Percentiles rank a stretch among this genome's conserved stretches.
These are phyloP conservation scores for Trachemys scripta DNA, from an alignment of 2,113 vertebrate species.

Conservation along the genomic window DNA sequence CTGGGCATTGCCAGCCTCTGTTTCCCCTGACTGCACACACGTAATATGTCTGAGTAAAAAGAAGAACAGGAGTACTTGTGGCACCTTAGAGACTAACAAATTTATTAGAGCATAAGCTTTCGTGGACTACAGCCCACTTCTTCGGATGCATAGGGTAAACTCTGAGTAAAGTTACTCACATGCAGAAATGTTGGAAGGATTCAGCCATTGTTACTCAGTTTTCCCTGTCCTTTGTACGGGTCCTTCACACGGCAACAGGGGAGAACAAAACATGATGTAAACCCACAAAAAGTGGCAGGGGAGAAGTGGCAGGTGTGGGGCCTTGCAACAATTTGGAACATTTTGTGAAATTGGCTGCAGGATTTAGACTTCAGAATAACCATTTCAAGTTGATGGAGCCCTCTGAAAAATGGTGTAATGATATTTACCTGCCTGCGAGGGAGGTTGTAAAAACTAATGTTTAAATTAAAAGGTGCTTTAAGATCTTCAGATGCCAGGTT, in stretches of 20 bases:
- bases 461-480: background rate
- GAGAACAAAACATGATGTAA: constrained; percentile 20
- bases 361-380: constrained; percentile 2
- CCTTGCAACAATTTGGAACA: background rate
- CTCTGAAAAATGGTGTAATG: rapidly evolving
- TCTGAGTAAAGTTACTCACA: background rate
- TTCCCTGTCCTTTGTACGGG: background rate
- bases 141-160: too few species aligned
- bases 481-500: background rate
- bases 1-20: background rate
- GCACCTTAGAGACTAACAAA: too few species aligned
- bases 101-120: too few species aligned
- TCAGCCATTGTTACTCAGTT: background rate
- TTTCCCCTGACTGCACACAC: background rate
- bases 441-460: background rate
- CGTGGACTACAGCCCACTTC: too few species aligned
- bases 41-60: background rate
- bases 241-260: constrained; percentile 23
- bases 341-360: background rate
- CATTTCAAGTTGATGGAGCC: background rate
- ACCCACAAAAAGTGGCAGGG: constrained; percentile 3
- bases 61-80: too few species aligned
- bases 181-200: background rate
- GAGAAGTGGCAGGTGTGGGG: background rate
- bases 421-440: background rate